Percentiles rank a stretch among this genome's conserved stretches.
These are phyloP conservation scores for Motacilla tschutschensis DNA, from an alignment of 2,113 vertebrate genomes.

Conservation along the genomic window DNA sequence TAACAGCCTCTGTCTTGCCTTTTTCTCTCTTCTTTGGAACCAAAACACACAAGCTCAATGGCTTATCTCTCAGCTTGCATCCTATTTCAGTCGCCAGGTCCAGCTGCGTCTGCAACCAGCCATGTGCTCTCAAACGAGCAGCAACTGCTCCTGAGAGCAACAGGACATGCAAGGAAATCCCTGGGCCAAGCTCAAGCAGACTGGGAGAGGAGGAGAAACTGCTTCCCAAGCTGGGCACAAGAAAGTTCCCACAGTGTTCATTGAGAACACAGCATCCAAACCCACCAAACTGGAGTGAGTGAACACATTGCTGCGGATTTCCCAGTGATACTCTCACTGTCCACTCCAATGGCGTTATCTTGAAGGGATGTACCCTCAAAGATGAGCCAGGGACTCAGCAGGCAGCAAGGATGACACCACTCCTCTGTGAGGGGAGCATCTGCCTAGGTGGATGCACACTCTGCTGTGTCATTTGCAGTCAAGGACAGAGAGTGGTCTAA, in stretches of 20 bases:
- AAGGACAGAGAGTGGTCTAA: neutral
- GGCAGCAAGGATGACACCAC: neutral
- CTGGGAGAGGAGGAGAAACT: neutral
- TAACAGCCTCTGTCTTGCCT: neutral
- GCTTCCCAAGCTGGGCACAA: neutral
- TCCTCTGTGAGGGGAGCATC: neutral
- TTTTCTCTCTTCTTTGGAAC: conserved; percentile 47
- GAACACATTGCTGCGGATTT: neutral
- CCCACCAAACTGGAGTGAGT: neutral
- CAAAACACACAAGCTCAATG: neutral
- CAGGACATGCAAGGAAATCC: neutral
- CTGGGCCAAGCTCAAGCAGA: neutral
- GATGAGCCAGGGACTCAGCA: neutral
- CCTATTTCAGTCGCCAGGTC: conserved; percentile 29
- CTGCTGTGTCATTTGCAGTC: neutral
- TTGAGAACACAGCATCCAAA: neutral
- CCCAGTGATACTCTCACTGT: neutral
- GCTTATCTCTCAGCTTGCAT: conserved; percentile 53
- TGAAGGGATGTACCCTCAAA: neutral
- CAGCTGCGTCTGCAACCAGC: conserved; percentile 49
- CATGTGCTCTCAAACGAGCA: neutral
- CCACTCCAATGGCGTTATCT: neutral
- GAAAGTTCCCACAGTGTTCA: neutral
- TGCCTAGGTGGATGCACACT: neutral
- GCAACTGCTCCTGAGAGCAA: neutral